A percentile compares a stretch with the other conserved stretches of the same genome.
These are phyloP conservation scores for Anoncus sp. DNA, from an alignment of 2,888 invertebrate genomes.

Conservation along the genomic window DNA sequence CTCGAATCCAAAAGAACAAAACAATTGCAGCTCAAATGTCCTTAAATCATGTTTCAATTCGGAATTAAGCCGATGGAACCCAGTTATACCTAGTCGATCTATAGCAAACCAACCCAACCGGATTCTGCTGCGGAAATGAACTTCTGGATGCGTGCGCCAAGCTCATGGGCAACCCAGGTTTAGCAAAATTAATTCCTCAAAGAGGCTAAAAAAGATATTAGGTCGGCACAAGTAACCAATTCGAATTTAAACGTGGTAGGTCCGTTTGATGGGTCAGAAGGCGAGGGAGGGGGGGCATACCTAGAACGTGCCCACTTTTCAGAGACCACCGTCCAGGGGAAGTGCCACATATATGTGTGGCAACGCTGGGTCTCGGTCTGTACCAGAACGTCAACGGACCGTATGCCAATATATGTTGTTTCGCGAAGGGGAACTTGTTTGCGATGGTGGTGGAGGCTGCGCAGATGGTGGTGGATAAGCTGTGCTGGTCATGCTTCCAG, in stretches of 20 bases:
- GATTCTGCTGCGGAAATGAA: no score
- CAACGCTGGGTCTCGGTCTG: constrained; percentile 6
- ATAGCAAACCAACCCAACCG: no score
- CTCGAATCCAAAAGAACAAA: no score
- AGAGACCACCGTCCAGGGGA: background rate
- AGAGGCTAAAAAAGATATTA: background rate
- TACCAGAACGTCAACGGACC: constrained; percentile 21
- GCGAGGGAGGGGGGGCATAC: background rate
- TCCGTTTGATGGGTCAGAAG: no score
- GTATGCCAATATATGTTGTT: constrained; percentile 29
- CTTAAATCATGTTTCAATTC: background rate
- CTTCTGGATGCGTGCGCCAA: no score
- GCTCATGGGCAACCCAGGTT: background rate
- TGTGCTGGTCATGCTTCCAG: constrained; percentile 9
- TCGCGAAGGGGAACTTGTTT: constrained; percentile 44
- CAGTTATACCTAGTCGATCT: background rate
- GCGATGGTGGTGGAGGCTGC: constrained; percentile 20
- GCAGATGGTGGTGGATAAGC: no score
- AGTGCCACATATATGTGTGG: constrained; percentile 2
- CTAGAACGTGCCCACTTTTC: background rate
- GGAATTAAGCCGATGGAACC: background rate
- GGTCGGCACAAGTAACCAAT: background rate
- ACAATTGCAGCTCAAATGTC: background rate
- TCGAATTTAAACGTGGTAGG: background rate
- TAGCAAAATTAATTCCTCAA: background rate